Base-by-base conservation (phyloP, 1,140 invertebrate genomes). In the Leptopilina clavipes region DNA sequence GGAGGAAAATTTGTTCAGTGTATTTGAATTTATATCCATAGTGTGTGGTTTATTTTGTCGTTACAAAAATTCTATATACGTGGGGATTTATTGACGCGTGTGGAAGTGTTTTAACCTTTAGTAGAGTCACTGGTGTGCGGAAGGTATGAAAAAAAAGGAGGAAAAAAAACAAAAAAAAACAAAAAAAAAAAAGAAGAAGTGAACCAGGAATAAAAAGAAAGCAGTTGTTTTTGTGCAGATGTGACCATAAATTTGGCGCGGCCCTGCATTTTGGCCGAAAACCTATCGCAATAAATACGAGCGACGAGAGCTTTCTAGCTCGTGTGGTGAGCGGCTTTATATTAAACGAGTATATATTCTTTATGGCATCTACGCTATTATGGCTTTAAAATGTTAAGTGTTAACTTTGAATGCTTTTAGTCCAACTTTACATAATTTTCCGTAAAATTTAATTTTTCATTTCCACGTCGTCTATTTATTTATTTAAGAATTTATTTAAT, bases 221-320 rank as follows among this genome's bases (percentile, higher is more conserved):
- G 70, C 75, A 45, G 70, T 75, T 40, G 82, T 87, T 86, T 88
- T 89, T 87, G 84, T 85, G 71, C 77, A 22, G 48, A 70, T 72
- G 73, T 79, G 59, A 84, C 85, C 81, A 90, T 90, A 89, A 90
- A 90, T 90, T 89, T 85, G 71, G 77, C 75, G 59, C 59, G 75
- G 78, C 70, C 76, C 81, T 71, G 84, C 82, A 84, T 88, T 88
- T 87, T 85, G 80, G 82, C 76, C 81, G 81, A 85, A 88, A 89
- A 89, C 85, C 86, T 87, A 89, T 89, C 86, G 88, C 88, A 89
- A 89, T 90, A 90, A 90, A 90, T 90, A 88, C 82, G 82, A 43
- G 78, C 81, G 81, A 84, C 80, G 84, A 56, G 73, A 65, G 78
- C 74, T 70, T 31, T 83, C 76, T 81, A 80, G 79, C 84, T 81